Percentiles rank a stretch among this genome's conserved stretches.
Evolutionary conservation across 2,113 vertebrate species (phyloP).

Genomic region (Phyllostomus hastatus): DNA sequence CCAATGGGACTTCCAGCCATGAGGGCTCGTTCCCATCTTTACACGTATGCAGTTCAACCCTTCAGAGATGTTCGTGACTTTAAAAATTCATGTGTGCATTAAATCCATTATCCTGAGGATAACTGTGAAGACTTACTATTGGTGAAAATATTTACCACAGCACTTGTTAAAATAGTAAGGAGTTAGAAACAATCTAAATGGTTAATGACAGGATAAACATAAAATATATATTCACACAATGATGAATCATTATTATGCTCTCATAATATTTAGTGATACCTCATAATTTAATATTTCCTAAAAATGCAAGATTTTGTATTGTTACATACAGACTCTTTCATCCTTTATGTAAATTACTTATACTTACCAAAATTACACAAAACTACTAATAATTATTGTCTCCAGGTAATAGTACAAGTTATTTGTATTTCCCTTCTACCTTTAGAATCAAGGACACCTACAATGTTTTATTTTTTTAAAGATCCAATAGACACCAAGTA

Average conservation of each 20-base stretch:
- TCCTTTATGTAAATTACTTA: neutral
- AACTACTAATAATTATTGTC: neutral
- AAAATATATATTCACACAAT: neutral
- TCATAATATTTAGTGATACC: neutral
- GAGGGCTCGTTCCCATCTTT: neutral
- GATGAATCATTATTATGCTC: neutral
- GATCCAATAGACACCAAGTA: neutral
- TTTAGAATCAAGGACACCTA: neutral
- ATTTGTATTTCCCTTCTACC: neutral
- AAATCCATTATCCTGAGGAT: neutral
- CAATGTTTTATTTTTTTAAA: neutral
- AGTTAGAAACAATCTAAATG: neutral
- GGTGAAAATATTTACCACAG: neutral
- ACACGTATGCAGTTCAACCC: neutral
- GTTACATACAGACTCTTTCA: neutral
- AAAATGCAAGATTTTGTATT: neutral
- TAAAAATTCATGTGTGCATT: neutral
- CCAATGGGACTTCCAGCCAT: neutral
- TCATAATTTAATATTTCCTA: neutral
- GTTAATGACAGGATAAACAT: neutral
- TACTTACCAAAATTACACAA: neutral
- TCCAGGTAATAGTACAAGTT: neutral
- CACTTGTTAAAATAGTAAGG: neutral
- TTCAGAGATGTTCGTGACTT: neutral
- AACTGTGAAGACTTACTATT: neutral